Percentiles rank a stretch among this genome's conserved stretches.
phyloP scores from a whole-genome alignment of 2,797 vertebrate genomes.

The Echeneis naucrates region DNA sequence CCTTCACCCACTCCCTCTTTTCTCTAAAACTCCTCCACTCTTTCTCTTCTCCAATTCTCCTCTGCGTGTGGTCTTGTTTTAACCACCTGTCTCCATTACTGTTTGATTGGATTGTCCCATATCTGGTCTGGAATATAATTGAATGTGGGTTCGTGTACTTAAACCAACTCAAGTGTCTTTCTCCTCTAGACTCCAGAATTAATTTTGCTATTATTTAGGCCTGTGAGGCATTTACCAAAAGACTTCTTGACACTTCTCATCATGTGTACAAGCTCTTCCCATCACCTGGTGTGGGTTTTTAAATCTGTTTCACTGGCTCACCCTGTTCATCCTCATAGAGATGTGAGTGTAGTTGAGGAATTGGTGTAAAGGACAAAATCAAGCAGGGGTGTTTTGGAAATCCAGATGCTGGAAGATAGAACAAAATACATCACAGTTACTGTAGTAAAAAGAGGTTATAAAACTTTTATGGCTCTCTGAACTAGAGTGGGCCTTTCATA shows the following conservation, averaged over 20 bases:
- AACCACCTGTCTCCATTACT: conserved; percentile 55
- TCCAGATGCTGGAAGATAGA: neutral
- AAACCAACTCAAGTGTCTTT: conserved; percentile 36
- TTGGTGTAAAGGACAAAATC: neutral
- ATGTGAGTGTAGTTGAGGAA: neutral
- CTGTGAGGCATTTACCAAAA: conserved; percentile 5
- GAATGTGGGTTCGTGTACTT: conserved; percentile 39
- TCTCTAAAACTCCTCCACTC: conserved; percentile 63
- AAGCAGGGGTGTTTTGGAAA: neutral
- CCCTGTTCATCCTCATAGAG: conserved; percentile 7
- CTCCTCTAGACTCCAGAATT: conserved; percentile 23
- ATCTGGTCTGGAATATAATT: conserved; percentile 45
- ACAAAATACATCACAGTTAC: neutral
- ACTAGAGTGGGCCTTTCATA: neutral
- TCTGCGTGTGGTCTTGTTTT: conserved; percentile 69
- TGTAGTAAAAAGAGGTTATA: neutral
- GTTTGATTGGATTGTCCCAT: conserved; percentile 32
- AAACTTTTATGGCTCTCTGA: neutral
- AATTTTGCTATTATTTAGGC: conserved; percentile 38
- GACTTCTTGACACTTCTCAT: conserved; percentile 19
- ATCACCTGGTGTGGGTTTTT: conserved; percentile 71
- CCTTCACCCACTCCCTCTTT: conserved; percentile 69
- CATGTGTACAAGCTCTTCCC: conserved; percentile 8
- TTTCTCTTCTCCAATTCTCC: conserved; percentile 44
- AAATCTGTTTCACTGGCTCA: conserved; percentile 3